Conservation (phyloP, 2,888 invertebrate genomes). For the Julus scanicus region DNA sequence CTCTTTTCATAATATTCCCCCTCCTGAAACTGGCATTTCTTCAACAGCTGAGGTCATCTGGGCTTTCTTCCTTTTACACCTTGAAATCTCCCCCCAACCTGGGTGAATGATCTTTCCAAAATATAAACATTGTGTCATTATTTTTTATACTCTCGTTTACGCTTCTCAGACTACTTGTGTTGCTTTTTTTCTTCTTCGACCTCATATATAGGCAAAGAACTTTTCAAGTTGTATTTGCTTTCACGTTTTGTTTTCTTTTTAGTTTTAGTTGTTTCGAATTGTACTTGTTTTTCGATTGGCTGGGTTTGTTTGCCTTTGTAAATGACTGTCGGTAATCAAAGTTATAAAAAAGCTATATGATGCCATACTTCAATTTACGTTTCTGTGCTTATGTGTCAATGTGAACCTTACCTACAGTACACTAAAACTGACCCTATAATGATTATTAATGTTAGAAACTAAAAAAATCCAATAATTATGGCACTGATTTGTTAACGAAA, state of each 20-base stretch:
- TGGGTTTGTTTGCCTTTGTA: background rate
- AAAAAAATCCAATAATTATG: too few species aligned
- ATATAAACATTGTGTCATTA: slow-evolving; percentile 33
- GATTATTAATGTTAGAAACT: too few species aligned
- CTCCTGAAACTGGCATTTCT: slow-evolving; percentile 25
- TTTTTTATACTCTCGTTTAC: slow-evolving; percentile 18
- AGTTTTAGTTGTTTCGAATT: slow-evolving; percentile 33
- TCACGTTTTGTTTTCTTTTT: background rate
- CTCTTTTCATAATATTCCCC: slow-evolving; percentile 30
- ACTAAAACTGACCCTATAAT: too few species aligned
- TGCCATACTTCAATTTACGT: background rate
- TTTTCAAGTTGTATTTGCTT: background rate
- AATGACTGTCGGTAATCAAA: background rate
- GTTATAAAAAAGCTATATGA: background rate
- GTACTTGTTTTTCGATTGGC: background rate
- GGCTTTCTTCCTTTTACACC: slow-evolving; percentile 25
- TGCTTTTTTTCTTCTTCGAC: background rate
- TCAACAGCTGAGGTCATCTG: slow-evolving; percentile 23
- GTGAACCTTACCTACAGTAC: too few species aligned
- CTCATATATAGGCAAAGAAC: background rate
- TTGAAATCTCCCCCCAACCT: slow-evolving; percentile 28
- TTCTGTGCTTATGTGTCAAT: background rate
- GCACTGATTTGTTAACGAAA: too few species aligned
- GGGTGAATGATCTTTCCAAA: slow-evolving; percentile 33
- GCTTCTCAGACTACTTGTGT: slow-evolving; percentile 33